phyloP scores from a whole-genome alignment of 2,113 vertebrate genomes.

The Gracilinanus agilis region DNA sequence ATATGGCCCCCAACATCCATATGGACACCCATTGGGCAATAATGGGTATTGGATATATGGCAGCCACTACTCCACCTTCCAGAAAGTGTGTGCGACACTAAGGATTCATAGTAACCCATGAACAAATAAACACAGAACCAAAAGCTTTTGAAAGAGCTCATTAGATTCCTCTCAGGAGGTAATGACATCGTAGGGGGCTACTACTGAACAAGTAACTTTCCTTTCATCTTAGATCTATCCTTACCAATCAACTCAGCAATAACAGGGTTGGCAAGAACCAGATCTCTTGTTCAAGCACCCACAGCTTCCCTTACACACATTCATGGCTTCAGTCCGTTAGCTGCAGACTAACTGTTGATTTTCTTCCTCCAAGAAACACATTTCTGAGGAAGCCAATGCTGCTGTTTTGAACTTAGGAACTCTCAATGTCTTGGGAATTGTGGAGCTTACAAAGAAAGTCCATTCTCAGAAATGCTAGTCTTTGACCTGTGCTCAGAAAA shows the following conservation, averaged over 20 bases:
- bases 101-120: background rate
- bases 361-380: background rate
- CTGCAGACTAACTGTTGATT: background rate
- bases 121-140: background rate
- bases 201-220: background rate
- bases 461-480: background rate
- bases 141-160: background rate
- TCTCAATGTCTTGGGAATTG: background rate
- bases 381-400: background rate
- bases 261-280: background rate
- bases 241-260: background rate
- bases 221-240: background rate
- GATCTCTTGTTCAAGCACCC: background rate
- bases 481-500: background rate
- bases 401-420: background rate
- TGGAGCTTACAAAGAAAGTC: background rate
- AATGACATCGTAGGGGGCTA: background rate
- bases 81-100: background rate
- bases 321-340: background rate
- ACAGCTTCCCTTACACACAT: background rate
- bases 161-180: background rate
- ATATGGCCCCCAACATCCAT: background rate
- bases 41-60: background rate
- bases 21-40: background rate
- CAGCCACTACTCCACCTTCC: background rate